Evolutionary conservation across 2,113 vertebrate genomes (phyloP), one percentile per base, ranked within the genome.

Genomic region (Xiphophorus maculatus): DNA sequence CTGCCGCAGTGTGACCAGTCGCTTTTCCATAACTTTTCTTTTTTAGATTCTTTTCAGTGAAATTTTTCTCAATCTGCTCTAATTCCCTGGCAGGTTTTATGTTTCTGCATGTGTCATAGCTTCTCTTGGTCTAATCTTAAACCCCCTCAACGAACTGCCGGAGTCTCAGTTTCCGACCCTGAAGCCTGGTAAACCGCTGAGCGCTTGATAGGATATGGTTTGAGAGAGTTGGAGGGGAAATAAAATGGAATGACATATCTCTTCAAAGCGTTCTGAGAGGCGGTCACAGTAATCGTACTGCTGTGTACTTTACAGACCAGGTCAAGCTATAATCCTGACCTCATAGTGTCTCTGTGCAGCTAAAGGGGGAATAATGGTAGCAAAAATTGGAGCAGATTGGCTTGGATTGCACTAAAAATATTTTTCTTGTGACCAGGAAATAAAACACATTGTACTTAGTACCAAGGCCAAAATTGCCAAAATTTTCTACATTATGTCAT

Each of bases 41-140:
- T 69, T 69, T 75, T 48, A 27, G 17, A 42, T 29, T 75, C 37
- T 73, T 32, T 51, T 35, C 58, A 66, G 71, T 71, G 69, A 72
- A 90, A 82, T 84, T 84, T 74, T 86, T 63, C 69, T 67, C 85
- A 92, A 90, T 90, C 76, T 87, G 73, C 35, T 62, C 63, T 88
- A 88, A 91, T 92, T 22, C 83, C 82, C 74, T 76, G 71, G 69
- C 79, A 88, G 76, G 79, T 84, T 83, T 79, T 74, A 29, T 33
- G 60, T 77, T 68, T 74, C 75, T 40, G n/a, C 62, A 28, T 66
- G 65, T 66, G 10, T 79, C 77, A 68, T 60, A 28, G 63, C 61
- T 72, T 25, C 15, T 40, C 77, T 83, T 81, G 77, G 69, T 69
- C 77, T 79, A 71, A 83, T 89, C 81, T 81, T 28, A 74, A 74